Conservation (phyloP, 2,797 vertebrate species). For the Paramormyrops hopkinsi region DNA sequence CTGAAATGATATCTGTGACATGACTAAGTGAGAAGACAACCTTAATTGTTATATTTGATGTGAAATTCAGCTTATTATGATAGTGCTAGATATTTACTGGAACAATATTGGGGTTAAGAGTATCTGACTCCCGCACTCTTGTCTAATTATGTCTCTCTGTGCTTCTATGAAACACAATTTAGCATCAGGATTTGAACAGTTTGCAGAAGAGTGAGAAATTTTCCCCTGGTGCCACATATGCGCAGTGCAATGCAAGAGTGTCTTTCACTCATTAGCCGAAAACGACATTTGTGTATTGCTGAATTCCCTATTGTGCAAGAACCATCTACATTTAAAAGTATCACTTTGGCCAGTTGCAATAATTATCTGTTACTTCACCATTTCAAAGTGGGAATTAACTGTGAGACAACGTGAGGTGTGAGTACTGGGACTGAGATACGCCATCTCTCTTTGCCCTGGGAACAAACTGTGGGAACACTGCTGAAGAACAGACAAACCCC, state of each 20-base stretch:
- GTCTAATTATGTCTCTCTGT: not conserved
- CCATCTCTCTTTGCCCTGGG: not conserved
- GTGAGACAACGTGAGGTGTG: not conserved
- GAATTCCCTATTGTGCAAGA: not conserved
- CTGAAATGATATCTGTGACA: not conserved
- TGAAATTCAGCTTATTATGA: not conserved
- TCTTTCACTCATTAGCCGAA: not conserved
- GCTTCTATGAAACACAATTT: not conserved
- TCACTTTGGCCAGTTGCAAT: not conserved
- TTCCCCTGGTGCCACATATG: not conserved
- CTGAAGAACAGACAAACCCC: not conserved
- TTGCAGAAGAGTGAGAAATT: not conserved
- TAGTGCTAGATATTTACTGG: not conserved
- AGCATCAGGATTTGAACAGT: not conserved
- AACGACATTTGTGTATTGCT: not conserved
- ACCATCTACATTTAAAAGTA: not conserved
- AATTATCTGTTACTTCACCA: not conserved
- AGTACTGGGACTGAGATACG: not conserved
- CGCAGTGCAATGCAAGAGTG: not conserved
- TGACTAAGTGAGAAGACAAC: not conserved
- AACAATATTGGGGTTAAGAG: not conserved
- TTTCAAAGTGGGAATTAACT: constrained; percentile 11
- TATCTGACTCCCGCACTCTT: not conserved
- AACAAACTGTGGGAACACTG: not conserved
- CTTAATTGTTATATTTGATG: not conserved